Evolutionary conservation across 2,113 vertebrate genomes (phyloP), one percentile per base, ranked within the genome.

Genomic region (Cyanoramphus novaezelandiae): DNA sequence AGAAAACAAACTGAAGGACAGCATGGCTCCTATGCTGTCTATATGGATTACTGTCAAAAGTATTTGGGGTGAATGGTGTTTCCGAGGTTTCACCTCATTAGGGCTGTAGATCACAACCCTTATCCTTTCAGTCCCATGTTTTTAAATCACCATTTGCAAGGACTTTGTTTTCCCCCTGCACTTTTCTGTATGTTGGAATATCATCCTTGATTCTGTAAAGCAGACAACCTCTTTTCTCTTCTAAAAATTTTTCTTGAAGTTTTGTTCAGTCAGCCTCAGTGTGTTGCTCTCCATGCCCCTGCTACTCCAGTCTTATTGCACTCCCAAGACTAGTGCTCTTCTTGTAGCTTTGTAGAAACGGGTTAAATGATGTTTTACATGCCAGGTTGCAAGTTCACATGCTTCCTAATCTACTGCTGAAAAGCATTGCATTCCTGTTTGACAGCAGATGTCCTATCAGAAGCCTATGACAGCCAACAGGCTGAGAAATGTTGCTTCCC

Each of bases 21-120:
- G 24, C 20, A 17, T 0, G 1, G 28, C 5, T 85, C 10, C 69
- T 43, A 5, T 68, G 43, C 0, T 1, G 17, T 23, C 25, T 9
- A 5, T 14, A 24, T 39, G 75, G 28, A 57, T 67, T 46, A 35
- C 11, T 88, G 76, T 68, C 31, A 15, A 31, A 77, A 46, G 29
- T 0, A 14, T 44, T 49, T 68, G 71, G 15, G 6, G 21, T 53
- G 57, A 49, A 29, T 15, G 3, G 14, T 57, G 11, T 29, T 10
- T 52, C 77, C 41, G 14, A 65, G 13, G 17, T 65, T 93, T 81
- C 44, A 57, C 64, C 13, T 57, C 8, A 4, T 44, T 78, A 52
- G 27, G 50, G 10, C 43, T 27, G 28, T 43, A 53, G 39, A 65
- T 70, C 13, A 39, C 29, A 47, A 15, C 12, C 17, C 25, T 76